phyloP scores from a whole-genome alignment of 2,797 vertebrate genomes.

The Acipenser transmontanus region DNA sequence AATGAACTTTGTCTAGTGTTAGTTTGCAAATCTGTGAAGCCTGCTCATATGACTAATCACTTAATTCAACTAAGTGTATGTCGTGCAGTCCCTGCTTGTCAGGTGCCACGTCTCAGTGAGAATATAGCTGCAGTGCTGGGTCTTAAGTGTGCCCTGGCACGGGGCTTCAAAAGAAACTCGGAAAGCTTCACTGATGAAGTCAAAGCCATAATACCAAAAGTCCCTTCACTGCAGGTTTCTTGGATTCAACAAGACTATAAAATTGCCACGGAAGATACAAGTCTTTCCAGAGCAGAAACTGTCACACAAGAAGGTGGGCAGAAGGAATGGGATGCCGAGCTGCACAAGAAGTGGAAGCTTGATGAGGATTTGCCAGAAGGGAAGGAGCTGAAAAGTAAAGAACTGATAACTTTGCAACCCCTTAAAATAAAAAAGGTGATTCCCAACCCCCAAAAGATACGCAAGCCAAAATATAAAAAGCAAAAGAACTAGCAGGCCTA shows the following conservation, averaged over 20 bases:
- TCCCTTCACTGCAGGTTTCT: constrained; percentile 59
- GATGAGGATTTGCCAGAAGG: constrained; percentile 6
- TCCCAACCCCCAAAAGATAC: constrained; percentile 76
- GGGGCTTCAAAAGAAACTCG: constrained; percentile 70
- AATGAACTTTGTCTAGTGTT: constrained; percentile 72
- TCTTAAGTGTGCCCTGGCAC: constrained; percentile 73
- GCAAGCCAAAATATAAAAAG: constrained; percentile 42
- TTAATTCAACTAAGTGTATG: constrained; percentile 73
- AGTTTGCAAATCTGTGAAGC: constrained; percentile 82
- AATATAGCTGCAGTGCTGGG: constrained; percentile 64
- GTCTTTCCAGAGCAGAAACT: too few relatives aligned
- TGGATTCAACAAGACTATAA: constrained; percentile 56
- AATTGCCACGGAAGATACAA: too few relatives aligned
- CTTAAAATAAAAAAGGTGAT: constrained; percentile 83
- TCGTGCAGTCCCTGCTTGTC: constrained; percentile 74
- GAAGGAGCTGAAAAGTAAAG: constrained; percentile 1
- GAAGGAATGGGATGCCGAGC: constrained; percentile 8
- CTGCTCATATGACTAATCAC: constrained; percentile 72
- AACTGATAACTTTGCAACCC: constrained; percentile 55
- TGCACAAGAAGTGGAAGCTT: constrained; percentile 51
- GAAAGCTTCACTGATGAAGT: constrained; percentile 60
- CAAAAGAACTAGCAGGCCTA: constrained; percentile 22
- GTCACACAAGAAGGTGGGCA: background rate
- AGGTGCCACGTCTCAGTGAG: constrained; percentile 76
- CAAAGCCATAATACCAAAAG: constrained; percentile 61